Evolutionary conservation across 2,797 vertebrate species (phyloP).

Genomic region (Liasis olivaceus): DNA sequence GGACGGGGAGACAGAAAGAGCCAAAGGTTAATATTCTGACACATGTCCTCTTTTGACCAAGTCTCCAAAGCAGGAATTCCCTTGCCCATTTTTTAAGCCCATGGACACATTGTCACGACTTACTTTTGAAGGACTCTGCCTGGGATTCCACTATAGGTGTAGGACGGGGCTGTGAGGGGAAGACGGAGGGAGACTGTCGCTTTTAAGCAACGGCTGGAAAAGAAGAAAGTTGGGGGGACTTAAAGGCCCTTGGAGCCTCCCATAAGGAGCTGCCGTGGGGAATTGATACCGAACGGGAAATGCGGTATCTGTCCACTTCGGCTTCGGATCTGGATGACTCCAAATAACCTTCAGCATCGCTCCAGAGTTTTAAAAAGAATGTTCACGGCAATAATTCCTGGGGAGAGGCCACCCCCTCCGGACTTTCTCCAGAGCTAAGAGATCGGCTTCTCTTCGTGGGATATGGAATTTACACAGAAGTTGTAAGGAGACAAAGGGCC

Average conservation of each 20-base stretch:
- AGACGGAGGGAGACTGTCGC: background rate
- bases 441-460: background rate
- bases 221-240: background rate
- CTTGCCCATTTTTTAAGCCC: background rate
- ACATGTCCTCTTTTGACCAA: background rate
- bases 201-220: background rate
- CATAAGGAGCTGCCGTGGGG: background rate
- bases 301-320: background rate
- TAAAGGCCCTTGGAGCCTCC: background rate
- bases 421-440: background rate
- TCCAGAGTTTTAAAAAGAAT: background rate
- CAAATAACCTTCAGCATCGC: background rate
- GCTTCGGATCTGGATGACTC: too few species aligned
- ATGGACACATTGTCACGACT: background rate
- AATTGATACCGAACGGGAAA: background rate
- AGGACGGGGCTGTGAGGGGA: too few species aligned
- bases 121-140: background rate
- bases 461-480: too few species aligned
- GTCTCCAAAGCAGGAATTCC: background rate
- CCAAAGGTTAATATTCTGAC: background rate
- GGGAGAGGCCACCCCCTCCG: too few species aligned
- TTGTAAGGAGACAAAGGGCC: background rate
- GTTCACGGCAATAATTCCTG: background rate
- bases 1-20: slow-evolving; percentile 47
- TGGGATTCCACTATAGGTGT: background rate